Base-by-base conservation (phyloP, 2,888 invertebrate genomes). In the Spialia ferax region DNA sequence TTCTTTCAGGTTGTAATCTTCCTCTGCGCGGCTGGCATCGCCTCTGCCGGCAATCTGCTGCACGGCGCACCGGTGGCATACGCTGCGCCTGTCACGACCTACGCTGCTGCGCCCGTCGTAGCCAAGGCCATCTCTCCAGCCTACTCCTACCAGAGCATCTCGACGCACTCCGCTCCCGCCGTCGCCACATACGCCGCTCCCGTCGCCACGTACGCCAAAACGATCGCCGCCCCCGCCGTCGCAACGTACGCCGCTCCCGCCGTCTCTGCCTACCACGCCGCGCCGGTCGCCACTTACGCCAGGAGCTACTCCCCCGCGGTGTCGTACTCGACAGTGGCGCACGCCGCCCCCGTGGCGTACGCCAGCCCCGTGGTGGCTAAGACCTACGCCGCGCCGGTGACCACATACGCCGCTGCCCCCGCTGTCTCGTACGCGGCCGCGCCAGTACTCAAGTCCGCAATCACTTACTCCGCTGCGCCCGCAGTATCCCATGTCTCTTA, bases 401-500 rank as follows among this genome's bases (percentile, higher is more conserved):
- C 68, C 22, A 59, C 69, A 2, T 74, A 75, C 73, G 56, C 74
- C 42, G 69, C 74, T 42, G 69, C 70, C 22, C 77, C 70, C 20
- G 79, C 77, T 11, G 90, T 94, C 57, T 89, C 89, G 69, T 72
- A 74, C 57, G 76, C 74, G 67, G 77, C 79, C 50, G 78, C 79
- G 5, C 84, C 87, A 62, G 75, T 78, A 61, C 57, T 70, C 20
- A 71, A 71, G n/a, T 70, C 71, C 29, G 70, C 69, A 22, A 56
- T 71, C 50, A 73, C 79, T 3, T 79, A 84, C 83, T 75, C 78
- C 54, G 74, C 80, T 13, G 78, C 79, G 4, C 78, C 79, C 86
- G 79, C 80, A 2, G 95, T 95, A 22, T 95, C 96, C 60, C 96
- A 96, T 82, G 95, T 95, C 74, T 88, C 94, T 72, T 96, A 96